A percentile compares a stretch with the other conserved stretches of the same genome.
Evolutionary conservation across 1,140 invertebrate genomes (phyloP).

Genomic region (Hypsibius dujardini): DNA sequence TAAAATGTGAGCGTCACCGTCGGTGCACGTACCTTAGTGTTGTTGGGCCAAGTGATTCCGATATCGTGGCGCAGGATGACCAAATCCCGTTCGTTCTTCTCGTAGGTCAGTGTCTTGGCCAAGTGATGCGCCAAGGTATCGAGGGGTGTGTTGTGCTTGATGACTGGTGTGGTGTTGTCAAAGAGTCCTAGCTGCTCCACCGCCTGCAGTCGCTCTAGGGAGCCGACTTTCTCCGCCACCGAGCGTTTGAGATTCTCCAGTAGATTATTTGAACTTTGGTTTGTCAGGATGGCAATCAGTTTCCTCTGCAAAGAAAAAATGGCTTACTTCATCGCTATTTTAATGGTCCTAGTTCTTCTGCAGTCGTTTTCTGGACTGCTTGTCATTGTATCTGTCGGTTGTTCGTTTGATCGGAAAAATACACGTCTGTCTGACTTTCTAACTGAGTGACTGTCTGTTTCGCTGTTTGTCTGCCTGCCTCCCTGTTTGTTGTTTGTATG

Average conservation of each 20-base stretch:
- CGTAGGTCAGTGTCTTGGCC: slow-evolving; percentile 61
- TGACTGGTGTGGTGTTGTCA: slow-evolving; percentile 51
- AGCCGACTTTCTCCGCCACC: slow-evolving; percentile 52
- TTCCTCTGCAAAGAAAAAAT: slow-evolving; percentile 51
- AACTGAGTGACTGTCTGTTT: no score
- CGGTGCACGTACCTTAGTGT: slow-evolving; percentile 34
- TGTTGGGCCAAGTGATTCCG: slow-evolving; percentile 74
- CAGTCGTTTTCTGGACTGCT: no score
- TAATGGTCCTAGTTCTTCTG: no score
- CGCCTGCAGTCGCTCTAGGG: slow-evolving; percentile 45
- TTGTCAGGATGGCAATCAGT: slow-evolving; percentile 65
- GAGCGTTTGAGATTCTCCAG: slow-evolving; percentile 75
- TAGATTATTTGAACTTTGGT: slow-evolving; percentile 68
- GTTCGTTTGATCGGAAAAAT: no score
- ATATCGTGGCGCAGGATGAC: slow-evolving; percentile 84
- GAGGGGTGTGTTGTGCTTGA: slow-evolving; percentile 66
- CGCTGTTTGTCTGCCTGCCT: no score
- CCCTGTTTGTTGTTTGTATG: no score
- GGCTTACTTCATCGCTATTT: no score
- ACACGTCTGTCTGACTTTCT: no score
- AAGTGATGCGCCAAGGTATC: slow-evolving; percentile 75
- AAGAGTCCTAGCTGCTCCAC: slow-evolving; percentile 72
- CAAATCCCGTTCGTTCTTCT: slow-evolving; percentile 69
- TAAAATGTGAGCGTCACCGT: slow-evolving; percentile 20
- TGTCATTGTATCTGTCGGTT: no score